These are phyloP conservation scores for Oryctes rhinoceros DNA, from an alignment of 1,140 invertebrate species.

Conservation along the genomic window DNA sequence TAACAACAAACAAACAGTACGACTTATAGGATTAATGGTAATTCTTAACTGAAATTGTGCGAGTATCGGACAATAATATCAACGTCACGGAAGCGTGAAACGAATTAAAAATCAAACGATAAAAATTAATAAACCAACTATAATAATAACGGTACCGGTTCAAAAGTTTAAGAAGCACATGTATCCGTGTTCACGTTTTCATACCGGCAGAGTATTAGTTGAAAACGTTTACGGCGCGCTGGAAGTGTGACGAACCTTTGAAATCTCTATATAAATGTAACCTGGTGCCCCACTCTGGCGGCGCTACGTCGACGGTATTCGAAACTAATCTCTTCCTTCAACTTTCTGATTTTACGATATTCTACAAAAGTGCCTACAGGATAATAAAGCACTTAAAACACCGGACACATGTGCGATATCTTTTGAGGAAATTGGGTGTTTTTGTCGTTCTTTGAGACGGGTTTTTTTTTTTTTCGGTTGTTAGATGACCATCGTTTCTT, in stretches of 20 bases:
- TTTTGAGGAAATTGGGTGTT: not conserved
- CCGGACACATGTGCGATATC: not conserved
- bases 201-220: slow-evolving; percentile 32
- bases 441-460: not conserved
- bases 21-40: not conserved
- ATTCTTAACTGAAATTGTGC: not conserved
- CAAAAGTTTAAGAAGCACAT: slow-evolving; percentile 19
- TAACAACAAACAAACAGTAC: slow-evolving; percentile 22
- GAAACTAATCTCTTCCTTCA: slow-evolving; percentile 35
- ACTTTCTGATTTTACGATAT: slow-evolving; percentile 36
- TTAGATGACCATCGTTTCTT: not conserved
- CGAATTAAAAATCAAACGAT: slow-evolving; percentile 11
- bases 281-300: slow-evolving; percentile 35
- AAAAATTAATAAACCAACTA: slow-evolving; percentile 2
- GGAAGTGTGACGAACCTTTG: slow-evolving; percentile 36
- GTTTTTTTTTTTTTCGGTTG: not conserved
- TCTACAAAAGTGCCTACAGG: not conserved
- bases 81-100: slow-evolving; percentile 1
- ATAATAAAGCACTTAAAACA: not conserved
- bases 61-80: not conserved
- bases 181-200: slow-evolving; percentile 31
- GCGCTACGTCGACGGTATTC: slow-evolving; percentile 34
- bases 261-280: slow-evolving; percentile 38
- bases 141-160: slow-evolving; percentile 15
- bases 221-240: slow-evolving; percentile 34